Base-by-base conservation (phyloP, 2,797 vertebrate species). In the Chaetophractus vellerosus region DNA sequence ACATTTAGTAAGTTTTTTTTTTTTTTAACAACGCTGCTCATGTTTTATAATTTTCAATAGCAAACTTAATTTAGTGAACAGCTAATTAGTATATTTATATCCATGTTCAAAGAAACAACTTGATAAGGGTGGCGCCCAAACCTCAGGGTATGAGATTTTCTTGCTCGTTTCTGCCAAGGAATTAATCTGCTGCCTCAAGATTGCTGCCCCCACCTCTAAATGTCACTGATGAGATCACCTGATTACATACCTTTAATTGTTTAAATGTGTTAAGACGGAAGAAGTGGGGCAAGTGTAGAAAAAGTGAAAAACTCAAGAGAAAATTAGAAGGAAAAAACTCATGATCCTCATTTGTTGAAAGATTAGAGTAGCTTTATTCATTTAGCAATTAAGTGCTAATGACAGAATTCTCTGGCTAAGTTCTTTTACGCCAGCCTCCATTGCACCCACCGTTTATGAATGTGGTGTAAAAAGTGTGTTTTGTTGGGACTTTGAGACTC, bases 371-470 rank as follows among this genome's bases (percentile, higher is more conserved):
- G 7, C 14, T n/a, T 68, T 1, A 6, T 5, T 12, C 28, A 4
- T 26, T 90, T 45, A 18, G 75, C 31, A 64, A 28, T 11, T 15
- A 3, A 6, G 11, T 6, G 33, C 36, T 55, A 28, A 33, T 3
- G 10, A 48, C 2, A 16, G 18, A 33, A 1, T 24, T 28, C 16
- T 79, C 64, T 8, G 21, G 6, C 15, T 3, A 18, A 4, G 15
- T 8, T 21, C 4, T 28, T 31, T 1, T 23, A 21, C 41, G 6
- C 9, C 18, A 11, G 59, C 8, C 19, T 15, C 4, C 1, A 45
- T 19, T 31, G 1, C 0, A 16, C 18, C 36, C 0, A 1, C 8
- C 15, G 19, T 28, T 33, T 33, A 1, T 2, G 28, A 9, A 24
- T 2, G 1, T 48, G 23, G 1, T 18, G 64, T 6, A 14, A 16